A percentile compares a stretch with the other conserved stretches of the same genome.
These are phyloP conservation scores for Diorhabda sublineata DNA, from an alignment of 1,140 invertebrate species.

Conservation along the genomic window DNA sequence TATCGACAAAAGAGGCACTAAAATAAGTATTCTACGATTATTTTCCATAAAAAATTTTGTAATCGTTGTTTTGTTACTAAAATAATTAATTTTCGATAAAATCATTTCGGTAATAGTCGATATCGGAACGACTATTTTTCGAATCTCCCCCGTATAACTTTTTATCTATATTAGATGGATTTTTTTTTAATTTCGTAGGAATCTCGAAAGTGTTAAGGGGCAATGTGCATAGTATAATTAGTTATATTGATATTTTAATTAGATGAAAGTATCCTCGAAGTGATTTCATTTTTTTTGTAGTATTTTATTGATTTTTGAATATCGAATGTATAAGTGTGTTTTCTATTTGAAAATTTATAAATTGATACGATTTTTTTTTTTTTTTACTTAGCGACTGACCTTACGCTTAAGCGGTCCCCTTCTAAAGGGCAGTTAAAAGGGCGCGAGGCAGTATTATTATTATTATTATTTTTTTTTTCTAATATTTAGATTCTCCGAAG, in stretches of 20 bases:
- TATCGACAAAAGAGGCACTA: no score
- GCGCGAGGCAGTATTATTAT: constrained; percentile 25
- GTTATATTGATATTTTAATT: constrained; percentile 47
- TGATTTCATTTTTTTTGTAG: constrained; percentile 40
- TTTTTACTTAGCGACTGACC: constrained; percentile 37
- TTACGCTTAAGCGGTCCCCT: constrained; percentile 38
- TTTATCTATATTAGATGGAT: no score
- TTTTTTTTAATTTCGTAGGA: no score
- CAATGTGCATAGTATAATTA: constrained; percentile 41
- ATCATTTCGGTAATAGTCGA: no score
- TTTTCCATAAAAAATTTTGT: no score
- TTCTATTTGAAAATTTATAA: constrained; percentile 46
- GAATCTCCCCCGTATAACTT: no score
- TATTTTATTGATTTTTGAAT: constrained; percentile 46
- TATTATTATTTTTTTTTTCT: constrained; percentile 11
- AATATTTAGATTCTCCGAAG: constrained; percentile 22
- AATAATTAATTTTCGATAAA: no score
- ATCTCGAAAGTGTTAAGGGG: constrained; percentile 18
- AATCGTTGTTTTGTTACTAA: no score
- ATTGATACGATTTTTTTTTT: constrained; percentile 35
- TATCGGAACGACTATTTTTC: no score
- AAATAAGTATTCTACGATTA: no score
- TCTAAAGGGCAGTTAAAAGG: constrained; percentile 29
- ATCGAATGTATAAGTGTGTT: constrained; percentile 47
- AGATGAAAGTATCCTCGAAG: constrained; percentile 35